These are phyloP conservation scores for Girardinichthys multiradiatus DNA, from an alignment of 2,113 vertebrate species.

Conservation along the genomic window DNA sequence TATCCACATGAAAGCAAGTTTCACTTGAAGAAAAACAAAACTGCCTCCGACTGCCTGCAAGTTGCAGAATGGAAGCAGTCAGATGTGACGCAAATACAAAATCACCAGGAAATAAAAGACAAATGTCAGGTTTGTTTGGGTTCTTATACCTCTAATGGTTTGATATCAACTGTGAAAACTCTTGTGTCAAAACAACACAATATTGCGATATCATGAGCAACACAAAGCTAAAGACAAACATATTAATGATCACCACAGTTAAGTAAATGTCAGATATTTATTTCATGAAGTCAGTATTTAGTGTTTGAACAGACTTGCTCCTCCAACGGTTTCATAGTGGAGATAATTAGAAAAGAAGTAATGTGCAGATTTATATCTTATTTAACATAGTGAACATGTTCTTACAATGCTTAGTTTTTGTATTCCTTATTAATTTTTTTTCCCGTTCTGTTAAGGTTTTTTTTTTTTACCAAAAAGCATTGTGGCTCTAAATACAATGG, in stretches of 20 bases:
- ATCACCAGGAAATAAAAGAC: background rate
- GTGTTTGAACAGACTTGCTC: background rate
- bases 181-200: background rate
- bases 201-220: background rate
- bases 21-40: constrained; percentile 48
- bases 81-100: constrained; percentile 11
- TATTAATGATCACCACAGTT: background rate
- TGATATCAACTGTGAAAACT: background rate
- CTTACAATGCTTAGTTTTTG: background rate
- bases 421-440: background rate
- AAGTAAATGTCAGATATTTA: background rate
- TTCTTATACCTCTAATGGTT: background rate
- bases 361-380: background rate
- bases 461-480: background rate
- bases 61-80: constrained; percentile 13
- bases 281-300: background rate
- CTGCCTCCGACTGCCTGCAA: constrained; percentile 16
- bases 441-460: too few species aligned
- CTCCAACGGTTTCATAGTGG: background rate
- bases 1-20: constrained; percentile 57
- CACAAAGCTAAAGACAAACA: background rate
- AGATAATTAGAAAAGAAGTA: background rate
- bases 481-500: too few species aligned
- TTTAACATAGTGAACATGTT: background rate
- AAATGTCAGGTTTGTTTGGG: background rate